phyloP scores from a whole-genome alignment of 2,113 vertebrate species.

The Carassius carassius region DNA sequence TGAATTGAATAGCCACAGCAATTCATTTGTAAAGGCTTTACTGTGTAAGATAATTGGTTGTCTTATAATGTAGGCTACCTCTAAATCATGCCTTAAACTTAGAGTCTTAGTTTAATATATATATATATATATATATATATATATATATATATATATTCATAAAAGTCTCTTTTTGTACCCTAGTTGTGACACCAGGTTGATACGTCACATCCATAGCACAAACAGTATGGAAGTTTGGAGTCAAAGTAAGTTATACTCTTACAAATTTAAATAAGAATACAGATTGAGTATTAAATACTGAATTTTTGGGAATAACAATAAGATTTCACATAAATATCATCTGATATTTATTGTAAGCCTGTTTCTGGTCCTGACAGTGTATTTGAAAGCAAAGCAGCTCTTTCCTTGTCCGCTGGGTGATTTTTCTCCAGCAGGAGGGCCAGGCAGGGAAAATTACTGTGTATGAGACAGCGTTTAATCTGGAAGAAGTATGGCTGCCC shows the following conservation, averaged over 20 bases:
- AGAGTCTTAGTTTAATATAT: background rate
- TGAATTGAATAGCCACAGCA: constrained; percentile 58
- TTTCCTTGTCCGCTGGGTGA: background rate
- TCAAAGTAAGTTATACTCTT: background rate
- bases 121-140: background rate
- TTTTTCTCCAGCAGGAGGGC: constrained; percentile 11
- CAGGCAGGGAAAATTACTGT: constrained; percentile 52
- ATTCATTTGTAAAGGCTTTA: constrained; percentile 54
- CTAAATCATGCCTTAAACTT: background rate
- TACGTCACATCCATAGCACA: constrained; percentile 2
- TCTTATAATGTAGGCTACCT: background rate
- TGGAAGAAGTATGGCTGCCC: constrained; percentile 41
- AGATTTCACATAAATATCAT: constrained; percentile 2
- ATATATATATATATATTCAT: background rate
- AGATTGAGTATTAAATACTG: background rate
- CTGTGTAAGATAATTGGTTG: background rate
- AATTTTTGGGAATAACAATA: background rate
- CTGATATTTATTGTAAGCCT: background rate
- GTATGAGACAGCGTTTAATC: constrained; percentile 55
- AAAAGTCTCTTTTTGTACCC: background rate
- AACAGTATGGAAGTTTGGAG: background rate
- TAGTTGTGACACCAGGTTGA: background rate
- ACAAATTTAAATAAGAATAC: background rate
- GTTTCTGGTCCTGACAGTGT: constrained; percentile 4
- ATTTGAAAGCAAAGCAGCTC: background rate